Conservation (phyloP, 1,140 invertebrate species). For the Bombyx mori region DNA sequence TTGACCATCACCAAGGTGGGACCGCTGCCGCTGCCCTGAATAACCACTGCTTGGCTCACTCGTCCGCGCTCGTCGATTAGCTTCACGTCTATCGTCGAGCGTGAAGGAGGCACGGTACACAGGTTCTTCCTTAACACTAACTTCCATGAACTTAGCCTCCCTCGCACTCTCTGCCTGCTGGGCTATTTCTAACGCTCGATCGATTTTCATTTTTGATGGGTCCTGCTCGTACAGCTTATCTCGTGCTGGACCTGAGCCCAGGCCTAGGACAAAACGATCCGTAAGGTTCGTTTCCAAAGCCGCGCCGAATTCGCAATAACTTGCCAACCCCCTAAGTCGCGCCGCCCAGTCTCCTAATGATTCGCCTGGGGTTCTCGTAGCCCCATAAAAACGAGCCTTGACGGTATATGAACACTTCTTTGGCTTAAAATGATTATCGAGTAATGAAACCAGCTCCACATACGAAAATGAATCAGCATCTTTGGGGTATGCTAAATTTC, state of each 20-base stretch:
- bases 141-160: slow-evolving; percentile 2
- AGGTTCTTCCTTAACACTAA: slow-evolving; percentile 9
- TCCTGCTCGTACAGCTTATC: slow-evolving; percentile 8
- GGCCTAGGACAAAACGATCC: slow-evolving; percentile 14
- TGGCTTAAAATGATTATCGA: slow-evolving; percentile 21
- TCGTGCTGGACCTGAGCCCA: slow-evolving; percentile 9
- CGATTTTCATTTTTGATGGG: slow-evolving; percentile 1
- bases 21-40: neutral
- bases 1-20: too few species aligned
- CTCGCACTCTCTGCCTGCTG: slow-evolving; percentile 8
- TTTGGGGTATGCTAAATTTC: slow-evolving; percentile 12
- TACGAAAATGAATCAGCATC: slow-evolving; percentile 9
- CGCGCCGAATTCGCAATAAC: slow-evolving; percentile 14
- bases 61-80: neutral
- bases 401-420: slow-evolving; percentile 15
- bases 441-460: slow-evolving; percentile 11
- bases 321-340: slow-evolving; percentile 17
- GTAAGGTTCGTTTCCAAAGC: slow-evolving; percentile 10
- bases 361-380: slow-evolving; percentile 13
- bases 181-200: slow-evolving; percentile 7
- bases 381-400: slow-evolving; percentile 13
- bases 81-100: neutral
- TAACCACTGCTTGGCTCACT: too few species aligned
- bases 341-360: slow-evolving; percentile 17
- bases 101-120: slow-evolving; percentile 3